Percentiles rank a stretch among this genome's conserved stretches.
phyloP scores from a whole-genome alignment of 2,888 invertebrate genomes.

The Epirrita christyi region DNA sequence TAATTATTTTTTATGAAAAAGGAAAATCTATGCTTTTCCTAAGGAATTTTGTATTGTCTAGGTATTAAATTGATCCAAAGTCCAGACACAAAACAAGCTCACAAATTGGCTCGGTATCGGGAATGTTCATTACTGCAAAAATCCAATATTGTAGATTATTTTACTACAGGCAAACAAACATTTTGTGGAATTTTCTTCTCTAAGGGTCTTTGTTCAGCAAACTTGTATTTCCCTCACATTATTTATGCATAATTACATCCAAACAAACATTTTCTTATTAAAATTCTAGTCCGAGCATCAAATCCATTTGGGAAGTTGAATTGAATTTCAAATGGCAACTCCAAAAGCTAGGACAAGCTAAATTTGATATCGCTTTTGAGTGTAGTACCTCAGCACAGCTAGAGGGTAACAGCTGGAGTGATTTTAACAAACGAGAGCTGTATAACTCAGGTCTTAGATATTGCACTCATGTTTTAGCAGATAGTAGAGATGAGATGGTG shows the following conservation, averaged over 20 bases:
- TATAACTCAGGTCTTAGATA: not conserved
- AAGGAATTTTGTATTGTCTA: not conserved
- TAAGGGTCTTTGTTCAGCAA: not conserved
- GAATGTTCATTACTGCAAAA: conserved; percentile 1
- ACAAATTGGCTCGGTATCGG: not conserved
- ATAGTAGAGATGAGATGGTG: too few species aligned
- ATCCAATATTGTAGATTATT: not conserved
- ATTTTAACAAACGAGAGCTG: not conserved
- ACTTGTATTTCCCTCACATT: conserved; percentile 8
- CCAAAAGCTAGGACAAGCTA: conserved; percentile 20
- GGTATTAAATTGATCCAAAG: not conserved
- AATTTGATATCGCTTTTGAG: conserved; percentile 20
- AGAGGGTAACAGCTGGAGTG: conserved; percentile 3
- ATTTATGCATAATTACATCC: conserved; percentile 11
- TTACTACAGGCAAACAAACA: not conserved
- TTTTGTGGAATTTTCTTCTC: not conserved
- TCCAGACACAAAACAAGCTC: not conserved
- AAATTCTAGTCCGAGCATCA: conserved; percentile 49
- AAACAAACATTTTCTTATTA: conserved; percentile 39
- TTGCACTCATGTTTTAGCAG: too few species aligned
- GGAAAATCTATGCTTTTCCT: not conserved
- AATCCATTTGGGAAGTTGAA: conserved; percentile 47
- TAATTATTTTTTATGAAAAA: conserved; percentile 12
- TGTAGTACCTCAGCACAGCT: conserved; percentile 3
- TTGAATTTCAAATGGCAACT: conserved; percentile 56